These are phyloP conservation scores for Orgyia antiqua DNA, from an alignment of 2,888 invertebrate species.

Conservation along the genomic window DNA sequence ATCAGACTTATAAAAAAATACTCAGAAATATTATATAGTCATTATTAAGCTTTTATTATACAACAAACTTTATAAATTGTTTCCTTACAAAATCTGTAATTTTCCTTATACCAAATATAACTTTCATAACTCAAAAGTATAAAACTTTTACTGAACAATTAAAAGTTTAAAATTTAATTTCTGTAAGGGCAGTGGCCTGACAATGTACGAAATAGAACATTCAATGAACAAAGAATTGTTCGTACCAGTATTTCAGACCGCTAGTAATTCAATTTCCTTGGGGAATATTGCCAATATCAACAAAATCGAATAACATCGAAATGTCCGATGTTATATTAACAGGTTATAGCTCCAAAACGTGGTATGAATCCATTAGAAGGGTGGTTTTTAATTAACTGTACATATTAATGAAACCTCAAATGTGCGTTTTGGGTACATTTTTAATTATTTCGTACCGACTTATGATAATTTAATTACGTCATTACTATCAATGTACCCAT, in stretches of 20 bases:
- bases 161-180: not conserved
- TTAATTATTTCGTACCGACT: no score
- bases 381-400: slow-evolving; percentile 54
- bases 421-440: slow-evolving; percentile 14
- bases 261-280: slow-evolving; percentile 51
- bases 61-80: no score
- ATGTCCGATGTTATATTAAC: slow-evolving; percentile 41
- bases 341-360: slow-evolving; percentile 42
- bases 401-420: no score
- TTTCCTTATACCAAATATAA: no score
- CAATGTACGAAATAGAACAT: not conserved
- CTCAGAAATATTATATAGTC: no score
- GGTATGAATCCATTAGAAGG: slow-evolving; percentile 41
- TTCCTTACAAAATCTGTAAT: no score
- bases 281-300: slow-evolving; percentile 50
- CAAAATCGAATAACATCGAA: slow-evolving; percentile 40
- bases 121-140: not conserved
- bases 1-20: no score
- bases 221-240: no score
- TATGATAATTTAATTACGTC: no score
- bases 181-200: not conserved
- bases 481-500: no score
- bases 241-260: no score
- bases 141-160: not conserved
- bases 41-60: no score